Base-by-base conservation (phyloP, 1,140 invertebrate genomes). In the Lucilia cuprina region DNA sequence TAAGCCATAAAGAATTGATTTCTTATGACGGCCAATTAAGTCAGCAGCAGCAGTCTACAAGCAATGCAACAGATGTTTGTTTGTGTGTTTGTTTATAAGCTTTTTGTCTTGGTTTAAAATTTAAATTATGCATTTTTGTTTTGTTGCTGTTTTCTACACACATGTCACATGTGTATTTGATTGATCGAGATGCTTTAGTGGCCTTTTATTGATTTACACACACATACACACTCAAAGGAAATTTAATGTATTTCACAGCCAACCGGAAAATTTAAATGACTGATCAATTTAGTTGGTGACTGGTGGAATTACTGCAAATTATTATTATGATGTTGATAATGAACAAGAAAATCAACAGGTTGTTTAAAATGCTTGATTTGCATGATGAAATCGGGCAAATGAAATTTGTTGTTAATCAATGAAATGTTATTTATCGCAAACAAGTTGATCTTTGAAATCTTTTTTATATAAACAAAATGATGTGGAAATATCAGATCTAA, bases 1-100 rank as follows among this genome's bases (percentile, higher is more conserved):
- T 49, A 83, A 83, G 49, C 75, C 82, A 49, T 50, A 70, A 83
- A 83, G 82, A 70, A 70, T 70, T 70, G 65, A 70, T 70, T 70
- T 70, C n/a, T 70, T 70, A 70, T 70, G 65, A 70, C 65, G 19
- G 65, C 65, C 65, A 70, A 70, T 70, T 70, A 70, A 70, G 65
- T 21, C 65, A n/a, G n/a, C 25, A 30, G 55, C 14, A n/a, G n/a
- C 55, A n/a, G 14, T n/a, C 4, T 14, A 60, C 14, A n/a, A 2
- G 3, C 25, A 30, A 30, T 30, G 55, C 21, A 70, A 70, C 65
- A 70, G 65, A 10, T 70, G 65, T 70, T n/a, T n/a, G 65, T 70
- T 21, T 21, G 5, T 19, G n/a, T 21, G 65, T 19, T 9, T 70
- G 17, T 8, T 2, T 19, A 3, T 70, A 8, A 21, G 12, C 50